Base-by-base conservation (phyloP, 1,140 invertebrate species). In the Cardiocondyla obscurior region DNA sequence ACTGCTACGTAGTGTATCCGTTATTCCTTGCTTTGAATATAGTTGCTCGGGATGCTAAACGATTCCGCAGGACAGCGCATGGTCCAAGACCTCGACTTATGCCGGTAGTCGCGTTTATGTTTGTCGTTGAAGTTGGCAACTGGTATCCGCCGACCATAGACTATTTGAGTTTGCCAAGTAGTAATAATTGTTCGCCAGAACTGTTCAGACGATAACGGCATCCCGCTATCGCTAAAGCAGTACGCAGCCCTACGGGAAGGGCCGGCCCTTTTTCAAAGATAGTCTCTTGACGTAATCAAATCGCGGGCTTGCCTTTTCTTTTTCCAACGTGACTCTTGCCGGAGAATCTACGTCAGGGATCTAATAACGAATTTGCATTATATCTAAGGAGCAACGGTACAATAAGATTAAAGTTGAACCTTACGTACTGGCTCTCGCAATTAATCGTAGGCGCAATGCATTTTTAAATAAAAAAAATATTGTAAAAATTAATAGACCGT, bases 131-230 rank as follows among this genome's bases (percentile, higher is more conserved):
- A 79, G 77, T 81, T 73, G 67, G 51, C 55, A 67, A 77, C 64
- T 58, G 42, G 33, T 62, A 81, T 62, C 55, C 22, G 25, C 33
- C 51, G 30, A 44, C 53, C 57, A 22, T 28, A 77, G 74, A 49
- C 53, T 82, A 76, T 84, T 86, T 86, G 82, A 86, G 87, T 88
- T 88, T 81, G 62, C 79, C 73, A 83, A 88, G 85, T 86, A 85
- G 85, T 77, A 87, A 88, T 87, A 87, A 88, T 88, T 88, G 85
- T 87, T 82, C 82, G 19, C 46, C 64, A 57, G 67, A 14, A 36
- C 36, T 58, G 67, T 73, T 30, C 53, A 46, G 36, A 30, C 76
- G 76, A 42, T 69, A 25, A 36, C 19, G 49, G 64, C 46, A 81
- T 81, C 72, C 76, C 65, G 39, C 36, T 72, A 72, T 72, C 36